These are phyloP conservation scores for Temnothorax unifasciatus DNA, from an alignment of 2,888 invertebrate genomes.

Conservation along the genomic window DNA sequence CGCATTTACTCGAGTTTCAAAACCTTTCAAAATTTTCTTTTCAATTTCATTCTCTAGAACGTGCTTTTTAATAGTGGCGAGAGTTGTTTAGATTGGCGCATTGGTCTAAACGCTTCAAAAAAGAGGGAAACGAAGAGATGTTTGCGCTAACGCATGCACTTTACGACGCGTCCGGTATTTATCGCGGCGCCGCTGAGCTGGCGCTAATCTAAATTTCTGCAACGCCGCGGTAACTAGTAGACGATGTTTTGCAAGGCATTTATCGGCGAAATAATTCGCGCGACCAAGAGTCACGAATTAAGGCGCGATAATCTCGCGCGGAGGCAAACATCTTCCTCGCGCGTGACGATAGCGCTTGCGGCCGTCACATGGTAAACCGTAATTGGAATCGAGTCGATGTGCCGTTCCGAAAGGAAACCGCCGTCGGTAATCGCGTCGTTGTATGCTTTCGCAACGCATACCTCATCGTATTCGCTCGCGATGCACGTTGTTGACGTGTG, in stretches of 20 bases:
- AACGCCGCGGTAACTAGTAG: conserved; percentile 13
- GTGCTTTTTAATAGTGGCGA: neutral
- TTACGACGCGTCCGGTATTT: conserved; percentile 16
- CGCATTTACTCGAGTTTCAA: neutral
- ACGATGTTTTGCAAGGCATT: conserved; percentile 29
- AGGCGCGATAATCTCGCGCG: conserved; percentile 60
- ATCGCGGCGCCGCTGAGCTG: conserved; percentile 8
- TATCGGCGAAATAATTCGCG: conserved; percentile 6
- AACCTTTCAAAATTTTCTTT: neutral
- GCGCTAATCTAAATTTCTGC: conserved; percentile 32
- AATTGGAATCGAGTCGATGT: conserved; percentile 42
- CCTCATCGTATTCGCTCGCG: conserved; percentile 2
- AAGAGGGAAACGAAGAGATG: neutral
- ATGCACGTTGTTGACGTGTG: conserved; percentile 11
- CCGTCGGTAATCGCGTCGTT: conserved; percentile 15
- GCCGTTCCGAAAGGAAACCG: conserved; percentile 14
- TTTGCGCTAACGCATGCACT: neutral
- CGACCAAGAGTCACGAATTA: conserved; percentile 58
- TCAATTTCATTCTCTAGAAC: neutral
- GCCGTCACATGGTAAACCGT: conserved; percentile 33
- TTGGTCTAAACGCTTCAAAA: neutral
- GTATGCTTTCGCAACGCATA: conserved; percentile 9
- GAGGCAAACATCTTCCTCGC: conserved; percentile 47
- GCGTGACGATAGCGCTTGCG: conserved; percentile 35
- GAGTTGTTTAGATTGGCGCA: neutral